A percentile compares a stretch with the other conserved stretches of the same genome.
These are phyloP conservation scores for Cosmia trapezina DNA, from an alignment of 2,888 invertebrate genomes.

Conservation along the genomic window DNA sequence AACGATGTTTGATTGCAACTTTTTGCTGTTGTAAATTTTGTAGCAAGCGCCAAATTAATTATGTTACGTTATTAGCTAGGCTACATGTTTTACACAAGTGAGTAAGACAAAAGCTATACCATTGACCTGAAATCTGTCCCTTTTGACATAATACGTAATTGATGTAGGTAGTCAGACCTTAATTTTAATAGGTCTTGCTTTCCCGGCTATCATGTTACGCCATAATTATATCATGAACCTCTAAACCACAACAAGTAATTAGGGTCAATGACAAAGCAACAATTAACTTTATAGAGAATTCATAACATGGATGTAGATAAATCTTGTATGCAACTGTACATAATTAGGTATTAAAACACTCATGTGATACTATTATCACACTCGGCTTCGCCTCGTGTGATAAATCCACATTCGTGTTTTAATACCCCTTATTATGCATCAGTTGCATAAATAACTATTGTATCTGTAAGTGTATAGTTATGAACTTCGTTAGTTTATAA, in stretches of 20 bases:
- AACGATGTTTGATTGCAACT: not conserved
- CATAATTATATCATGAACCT: conserved; percentile 30
- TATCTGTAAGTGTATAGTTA: too few species aligned
- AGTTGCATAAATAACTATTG: too few species aligned
- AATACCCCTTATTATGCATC: too few species aligned
- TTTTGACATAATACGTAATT: conserved; percentile 19
- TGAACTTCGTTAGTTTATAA: too few species aligned
- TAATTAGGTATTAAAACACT: too few species aligned
- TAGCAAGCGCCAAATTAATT: not conserved
- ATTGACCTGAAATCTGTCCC: conserved; percentile 10
- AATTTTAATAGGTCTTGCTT: conserved; percentile 18
- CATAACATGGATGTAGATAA: too few species aligned
- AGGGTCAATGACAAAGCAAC: conserved; percentile 27
- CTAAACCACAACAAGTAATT: conserved; percentile 40
- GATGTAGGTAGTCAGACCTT: conserved; percentile 3
- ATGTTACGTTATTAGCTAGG: not conserved
- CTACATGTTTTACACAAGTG: not conserved
- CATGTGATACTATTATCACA: too few species aligned
- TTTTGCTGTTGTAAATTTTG: not conserved
- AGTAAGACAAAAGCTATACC: not conserved
- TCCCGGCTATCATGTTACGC: conserved; percentile 9
- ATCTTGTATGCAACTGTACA: too few species aligned
- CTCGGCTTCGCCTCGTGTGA: too few species aligned
- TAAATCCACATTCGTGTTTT: too few species aligned
- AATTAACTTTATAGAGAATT: not conserved